Evolutionary conservation across 2,797 vertebrate species (phyloP), one percentile per base, ranked within the genome.

Genomic region (Acipenser transmontanus): DNA sequence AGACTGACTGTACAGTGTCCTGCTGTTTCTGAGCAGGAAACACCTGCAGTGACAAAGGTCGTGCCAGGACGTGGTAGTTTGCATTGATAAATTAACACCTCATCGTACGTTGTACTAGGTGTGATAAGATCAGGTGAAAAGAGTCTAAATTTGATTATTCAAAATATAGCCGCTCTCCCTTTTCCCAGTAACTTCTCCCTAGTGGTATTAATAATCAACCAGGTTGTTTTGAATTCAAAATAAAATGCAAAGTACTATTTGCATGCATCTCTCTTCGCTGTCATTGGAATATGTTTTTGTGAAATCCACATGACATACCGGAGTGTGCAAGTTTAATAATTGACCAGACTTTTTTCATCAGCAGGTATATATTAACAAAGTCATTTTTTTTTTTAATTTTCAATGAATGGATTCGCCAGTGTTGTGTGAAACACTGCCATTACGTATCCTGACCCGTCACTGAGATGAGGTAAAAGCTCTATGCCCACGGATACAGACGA

Each of bases 161-260:
- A 84, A 90, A 92, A 71, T 68, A 57, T 50, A 62, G 54, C 67
- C 10, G 49, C 70, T 68, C 70, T 73, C 64, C 74, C 76, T 73
- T 69, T 65, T 73, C 65, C 68, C 47, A 54, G 50, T 20, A 67
- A 61, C 17, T 63, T 51, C 49, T 1, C 48, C 62, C 20, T 49
- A 67, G 64, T 68, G 20, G 34, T 62, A 67, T 69, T 70, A 62
- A 5, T 77, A 8, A 69, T 71, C 69, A 14, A 67, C 64, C 74
- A 75, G 74, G 70, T 67, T 75, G 69, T 81, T 80, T 80, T 74
- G 71, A 76, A 86, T 87, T 80, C 80, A 86, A 88, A 86, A 78
- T 78, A 71, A 80, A 74, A 93, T 91, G 89, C 87, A 93, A 92
- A 61, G 60, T 8, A 7, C 14, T 0, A 80, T 92, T 94, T 92